These are phyloP conservation scores for Paratilapia polleni DNA, from an alignment of 2,113 vertebrate genomes.

Conservation along the genomic window DNA sequence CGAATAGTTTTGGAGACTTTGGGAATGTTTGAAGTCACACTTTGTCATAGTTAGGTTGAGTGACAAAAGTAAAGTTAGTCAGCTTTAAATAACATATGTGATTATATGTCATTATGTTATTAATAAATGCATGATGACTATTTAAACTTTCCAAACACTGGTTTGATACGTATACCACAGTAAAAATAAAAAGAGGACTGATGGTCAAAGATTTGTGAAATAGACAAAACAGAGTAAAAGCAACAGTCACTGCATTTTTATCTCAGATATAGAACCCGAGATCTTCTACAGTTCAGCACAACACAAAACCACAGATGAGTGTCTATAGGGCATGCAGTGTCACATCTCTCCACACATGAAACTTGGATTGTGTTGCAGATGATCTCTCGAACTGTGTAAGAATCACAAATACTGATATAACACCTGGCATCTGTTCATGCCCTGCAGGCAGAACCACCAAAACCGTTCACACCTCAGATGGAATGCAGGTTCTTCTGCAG, in stretches of 20 bases:
- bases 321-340: not conserved
- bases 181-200: not conserved
- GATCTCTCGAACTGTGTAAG: constrained; percentile 32
- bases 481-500: constrained; percentile 50
- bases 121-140: not conserved
- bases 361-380: constrained; percentile 18
- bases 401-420: constrained; percentile 53
- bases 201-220: not conserved
- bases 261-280: constrained; percentile 14
- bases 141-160: not conserved
- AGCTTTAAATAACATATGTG: not conserved
- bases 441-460: constrained; percentile 46
- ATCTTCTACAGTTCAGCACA: constrained; percentile 7
- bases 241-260: not conserved
- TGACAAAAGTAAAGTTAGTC: not conserved
- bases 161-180: not conserved
- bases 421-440: constrained; percentile 52
- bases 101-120: not conserved
- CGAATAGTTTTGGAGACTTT: not conserved
- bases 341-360: constrained; percentile 34
- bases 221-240: not conserved
- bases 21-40: not conserved
- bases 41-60: not conserved
- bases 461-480: constrained; percentile 53
- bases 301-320: not conserved